Percentiles rank a stretch among this genome's conserved stretches.
These are phyloP conservation scores for Lycaon pictus DNA, from an alignment of 2,113 vertebrate species.

Conservation along the genomic window DNA sequence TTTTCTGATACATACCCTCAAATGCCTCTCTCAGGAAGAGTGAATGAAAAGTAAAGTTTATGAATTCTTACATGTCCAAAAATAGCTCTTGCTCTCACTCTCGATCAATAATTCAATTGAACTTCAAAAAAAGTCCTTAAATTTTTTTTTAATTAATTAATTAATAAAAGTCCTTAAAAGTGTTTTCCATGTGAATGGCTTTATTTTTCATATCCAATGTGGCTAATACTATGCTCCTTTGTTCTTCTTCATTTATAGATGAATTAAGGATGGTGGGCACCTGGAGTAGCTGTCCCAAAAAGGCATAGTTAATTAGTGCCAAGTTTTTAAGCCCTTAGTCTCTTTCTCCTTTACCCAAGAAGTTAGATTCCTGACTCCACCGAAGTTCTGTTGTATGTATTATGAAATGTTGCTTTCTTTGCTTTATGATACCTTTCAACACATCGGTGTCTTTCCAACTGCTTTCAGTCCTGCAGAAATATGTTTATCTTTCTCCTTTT, in stretches of 20 bases:
- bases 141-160: neutral
- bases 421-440: neutral
- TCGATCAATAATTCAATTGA: neutral
- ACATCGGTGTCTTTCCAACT: neutral
- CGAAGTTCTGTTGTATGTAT: neutral
- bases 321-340: neutral
- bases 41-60: neutral
- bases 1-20: neutral
- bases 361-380: neutral
- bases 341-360: neutral
- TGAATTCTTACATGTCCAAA: neutral
- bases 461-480: neutral
- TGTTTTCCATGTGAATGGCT: neutral
- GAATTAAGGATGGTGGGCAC: neutral
- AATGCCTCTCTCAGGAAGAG: neutral
- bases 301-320: neutral
- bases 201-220: neutral
- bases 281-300: neutral
- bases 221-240: neutral
- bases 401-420: neutral
- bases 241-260: neutral
- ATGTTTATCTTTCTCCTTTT: neutral
- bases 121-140: conserved; percentile 8
- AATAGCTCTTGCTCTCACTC: neutral
- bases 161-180: neutral